A percentile compares a stretch with the other conserved stretches of the same genome.
Conservation (phyloP, 2,888 invertebrate species). For the Helleia helle region DNA sequence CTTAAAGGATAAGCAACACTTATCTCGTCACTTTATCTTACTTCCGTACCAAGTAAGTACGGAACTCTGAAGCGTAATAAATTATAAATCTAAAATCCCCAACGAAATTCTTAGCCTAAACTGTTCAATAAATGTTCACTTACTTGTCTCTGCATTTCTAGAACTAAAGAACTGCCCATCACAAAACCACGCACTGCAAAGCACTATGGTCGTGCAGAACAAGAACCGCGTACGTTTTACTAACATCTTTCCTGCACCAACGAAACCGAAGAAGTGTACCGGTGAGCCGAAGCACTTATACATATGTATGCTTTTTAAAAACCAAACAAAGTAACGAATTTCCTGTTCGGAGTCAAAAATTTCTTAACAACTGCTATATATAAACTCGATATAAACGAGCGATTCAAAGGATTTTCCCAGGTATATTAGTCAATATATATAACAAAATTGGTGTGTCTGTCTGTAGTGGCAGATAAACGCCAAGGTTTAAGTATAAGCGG, state of each 20-base stretch:
- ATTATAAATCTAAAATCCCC: too few relatives aligned
- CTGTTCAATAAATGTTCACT: too few relatives aligned
- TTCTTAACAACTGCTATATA: not conserved
- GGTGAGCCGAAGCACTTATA: conserved; percentile 22
- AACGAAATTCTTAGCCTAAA: too few relatives aligned
- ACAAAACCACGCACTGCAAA: conserved; percentile 21
- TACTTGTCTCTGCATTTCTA: conserved; percentile 18
- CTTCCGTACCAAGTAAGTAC: too few relatives aligned
- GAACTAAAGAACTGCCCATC: conserved; percentile 23
- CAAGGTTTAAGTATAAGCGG: too few relatives aligned
- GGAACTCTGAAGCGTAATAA: too few relatives aligned
- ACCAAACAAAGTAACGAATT: conserved; percentile 4
- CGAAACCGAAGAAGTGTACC: conserved; percentile 22
- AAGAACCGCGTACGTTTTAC: conserved; percentile 22
- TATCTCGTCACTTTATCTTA: too few relatives aligned
- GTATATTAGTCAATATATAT: too few relatives aligned
- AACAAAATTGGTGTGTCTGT: too few relatives aligned
- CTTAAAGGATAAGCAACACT: too few relatives aligned
- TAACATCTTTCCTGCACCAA: conserved; percentile 27
- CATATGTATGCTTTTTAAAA: conserved; percentile 18
- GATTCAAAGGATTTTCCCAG: not conserved
- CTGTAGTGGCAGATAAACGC: too few relatives aligned
- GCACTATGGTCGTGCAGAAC: conserved; percentile 21
- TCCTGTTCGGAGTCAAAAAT: conserved; percentile 2
- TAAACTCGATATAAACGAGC: too few relatives aligned